These are phyloP conservation scores for Galerucella nymphaeae DNA, from an alignment of 2,888 invertebrate species.

Conservation along the genomic window DNA sequence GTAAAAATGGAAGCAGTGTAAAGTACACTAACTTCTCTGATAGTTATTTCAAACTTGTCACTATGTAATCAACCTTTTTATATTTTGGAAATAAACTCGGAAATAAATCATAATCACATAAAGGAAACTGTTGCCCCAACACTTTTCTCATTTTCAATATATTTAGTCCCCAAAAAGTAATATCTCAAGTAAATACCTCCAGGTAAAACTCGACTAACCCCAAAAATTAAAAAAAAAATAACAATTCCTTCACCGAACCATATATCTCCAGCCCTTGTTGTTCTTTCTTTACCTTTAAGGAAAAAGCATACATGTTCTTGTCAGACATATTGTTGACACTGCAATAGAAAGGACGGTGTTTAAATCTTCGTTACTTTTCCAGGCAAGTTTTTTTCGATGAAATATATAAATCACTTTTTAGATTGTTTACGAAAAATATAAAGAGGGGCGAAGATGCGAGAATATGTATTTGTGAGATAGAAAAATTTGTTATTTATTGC, in stretches of 20 bases:
- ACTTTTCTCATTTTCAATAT: neutral
- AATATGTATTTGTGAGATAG: constrained; percentile 3
- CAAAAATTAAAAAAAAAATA: constrained; percentile 14
- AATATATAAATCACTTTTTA: constrained; percentile 40
- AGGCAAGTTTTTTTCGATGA: constrained; percentile 29
- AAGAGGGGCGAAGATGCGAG: neutral
- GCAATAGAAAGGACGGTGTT: constrained; percentile 40
- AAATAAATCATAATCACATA: too few relatives aligned
- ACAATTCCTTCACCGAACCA: constrained; percentile 18
- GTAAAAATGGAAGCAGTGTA: too few relatives aligned
- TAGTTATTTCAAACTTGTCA: too few relatives aligned
- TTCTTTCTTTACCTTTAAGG: constrained; percentile 24
- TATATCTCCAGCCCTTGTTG: constrained; percentile 34
- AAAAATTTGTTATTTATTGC: neutral
- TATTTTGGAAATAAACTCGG: too few relatives aligned
- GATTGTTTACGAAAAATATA: constrained; percentile 25
- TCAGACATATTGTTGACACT: constrained; percentile 42
- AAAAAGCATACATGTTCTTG: constrained; percentile 35
- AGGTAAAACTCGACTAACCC: neutral
- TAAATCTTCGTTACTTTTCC: constrained; percentile 47
- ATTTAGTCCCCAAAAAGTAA: neutral
- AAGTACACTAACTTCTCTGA: too few relatives aligned
- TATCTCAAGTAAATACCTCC: neutral
- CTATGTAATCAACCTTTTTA: too few relatives aligned
- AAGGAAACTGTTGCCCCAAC: too few relatives aligned